Conservation (phyloP, 2,888 invertebrate genomes). For the Linnaemya tessellans region DNA sequence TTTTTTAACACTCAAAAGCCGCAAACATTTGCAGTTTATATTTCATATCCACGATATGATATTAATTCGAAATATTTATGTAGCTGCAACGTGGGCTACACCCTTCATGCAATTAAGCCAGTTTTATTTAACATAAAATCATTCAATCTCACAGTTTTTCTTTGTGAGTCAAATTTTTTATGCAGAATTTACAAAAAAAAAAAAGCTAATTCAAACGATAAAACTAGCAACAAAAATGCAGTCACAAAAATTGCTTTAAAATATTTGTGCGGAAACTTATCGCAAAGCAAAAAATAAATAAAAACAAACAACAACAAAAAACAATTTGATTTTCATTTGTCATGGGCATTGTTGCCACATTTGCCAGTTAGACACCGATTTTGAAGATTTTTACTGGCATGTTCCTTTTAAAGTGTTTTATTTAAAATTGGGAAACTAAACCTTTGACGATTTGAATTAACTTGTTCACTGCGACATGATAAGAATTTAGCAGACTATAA, state of each 20-base stretch:
- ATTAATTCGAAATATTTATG: background rate
- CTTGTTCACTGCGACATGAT: no score
- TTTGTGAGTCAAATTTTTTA: slow-evolving; percentile 19
- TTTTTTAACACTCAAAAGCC: slow-evolving; percentile 1
- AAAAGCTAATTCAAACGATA: background rate
- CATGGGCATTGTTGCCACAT: no score
- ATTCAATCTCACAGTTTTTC: slow-evolving; percentile 8
- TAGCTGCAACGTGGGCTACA: slow-evolving; percentile 17
- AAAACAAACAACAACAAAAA: background rate
- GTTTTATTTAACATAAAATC: slow-evolving; percentile 9
- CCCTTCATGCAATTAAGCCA: slow-evolving; percentile 8
- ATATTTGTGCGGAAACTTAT: background rate
- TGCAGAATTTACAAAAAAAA: background rate
- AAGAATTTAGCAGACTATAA: no score
- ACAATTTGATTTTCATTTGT: background rate
- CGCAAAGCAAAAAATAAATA: background rate
- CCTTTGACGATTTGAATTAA: no score
- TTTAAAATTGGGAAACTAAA: no score
- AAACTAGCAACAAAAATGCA: slow-evolving; percentile 1
- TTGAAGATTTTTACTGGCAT: no score
- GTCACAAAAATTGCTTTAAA: background rate
- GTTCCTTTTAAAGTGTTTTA: no score
- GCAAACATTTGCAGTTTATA: slow-evolving; percentile 19
- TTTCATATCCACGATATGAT: background rate
- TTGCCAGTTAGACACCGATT: no score